Percentiles rank a stretch among this genome's conserved stretches.
Conservation (phyloP, 1,140 invertebrate species). For the Solenopsis invicta region DNA sequence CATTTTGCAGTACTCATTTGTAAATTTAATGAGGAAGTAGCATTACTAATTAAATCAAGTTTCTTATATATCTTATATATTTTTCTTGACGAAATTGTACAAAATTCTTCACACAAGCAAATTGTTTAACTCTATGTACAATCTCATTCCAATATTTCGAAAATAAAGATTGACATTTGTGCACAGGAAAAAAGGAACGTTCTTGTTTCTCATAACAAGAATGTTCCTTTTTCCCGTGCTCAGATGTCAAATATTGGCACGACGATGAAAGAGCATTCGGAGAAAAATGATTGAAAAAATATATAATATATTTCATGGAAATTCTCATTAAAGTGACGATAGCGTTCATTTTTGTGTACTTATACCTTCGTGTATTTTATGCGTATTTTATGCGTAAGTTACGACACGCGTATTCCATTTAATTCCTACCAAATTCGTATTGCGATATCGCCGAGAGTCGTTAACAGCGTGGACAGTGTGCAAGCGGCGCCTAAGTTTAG, state of each 20-base stretch:
- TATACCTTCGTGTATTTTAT: neutral
- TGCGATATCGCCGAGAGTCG: constrained; percentile 33
- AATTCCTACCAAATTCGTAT: constrained; percentile 38
- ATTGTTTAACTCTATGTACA: too few species aligned
- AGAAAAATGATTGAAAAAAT: neutral
- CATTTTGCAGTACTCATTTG: too few species aligned
- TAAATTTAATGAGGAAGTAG: too few species aligned
- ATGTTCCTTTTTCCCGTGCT: too few species aligned
- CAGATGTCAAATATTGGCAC: neutral
- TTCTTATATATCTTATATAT: too few species aligned
- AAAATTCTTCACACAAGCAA: too few species aligned
- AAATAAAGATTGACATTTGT: too few species aligned
- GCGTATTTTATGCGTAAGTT: constrained; percentile 6
- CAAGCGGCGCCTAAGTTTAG: constrained; percentile 10
- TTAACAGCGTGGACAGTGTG: constrained; percentile 13
- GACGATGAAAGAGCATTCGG: neutral
- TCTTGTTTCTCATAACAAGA: too few species aligned
- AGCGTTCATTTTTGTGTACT: neutral
- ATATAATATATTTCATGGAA: neutral
- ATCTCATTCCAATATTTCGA: too few species aligned
- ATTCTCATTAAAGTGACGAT: constrained; percentile 28
- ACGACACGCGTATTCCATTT: constrained; percentile 12
- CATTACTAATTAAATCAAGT: too few species aligned
- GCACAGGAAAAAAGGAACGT: too few species aligned
- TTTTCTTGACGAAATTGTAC: too few species aligned